A percentile compares a stretch with the other conserved stretches of the same genome.
Conservation (phyloP, 2,888 invertebrate species). For the Acleris laterana region DNA sequence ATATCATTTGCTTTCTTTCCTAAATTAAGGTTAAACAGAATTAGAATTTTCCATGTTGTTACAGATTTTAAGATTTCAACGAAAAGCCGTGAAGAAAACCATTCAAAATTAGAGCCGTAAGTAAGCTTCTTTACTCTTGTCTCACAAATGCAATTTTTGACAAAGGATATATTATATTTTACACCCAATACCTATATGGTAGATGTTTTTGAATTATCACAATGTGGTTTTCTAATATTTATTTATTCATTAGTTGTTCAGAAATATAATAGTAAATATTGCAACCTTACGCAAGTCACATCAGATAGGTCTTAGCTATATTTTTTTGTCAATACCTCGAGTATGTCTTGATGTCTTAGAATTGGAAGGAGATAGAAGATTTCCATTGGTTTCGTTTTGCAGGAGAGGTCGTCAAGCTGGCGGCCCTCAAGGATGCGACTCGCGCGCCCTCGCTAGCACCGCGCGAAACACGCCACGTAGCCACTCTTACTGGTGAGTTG, state of each 20-base stretch:
- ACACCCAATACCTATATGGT: too few species aligned
- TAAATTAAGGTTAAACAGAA: too few species aligned
- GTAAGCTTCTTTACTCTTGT: slow-evolving; percentile 41
- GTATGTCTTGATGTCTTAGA: too few species aligned
- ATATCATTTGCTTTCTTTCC: too few species aligned
- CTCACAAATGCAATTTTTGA: neutral
- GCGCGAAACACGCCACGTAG: slow-evolving; percentile 85
- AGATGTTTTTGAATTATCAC: too few species aligned
- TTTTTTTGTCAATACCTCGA: too few species aligned
- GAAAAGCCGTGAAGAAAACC: slow-evolving; percentile 30
- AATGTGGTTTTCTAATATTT: too few species aligned
- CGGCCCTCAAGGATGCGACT: slow-evolving; percentile 91
- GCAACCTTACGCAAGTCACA: too few species aligned
- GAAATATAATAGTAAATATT: too few species aligned
- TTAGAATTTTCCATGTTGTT: neutral
- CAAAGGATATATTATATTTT: too few species aligned
- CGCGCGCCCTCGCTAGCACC: slow-evolving; percentile 87
- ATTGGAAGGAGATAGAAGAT: neutral
- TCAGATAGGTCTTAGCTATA: too few species aligned
- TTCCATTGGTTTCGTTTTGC: slow-evolving; percentile 41
- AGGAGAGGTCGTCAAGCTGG: slow-evolving; percentile 89
- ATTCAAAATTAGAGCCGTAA: slow-evolving; percentile 58
- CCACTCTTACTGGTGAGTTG: slow-evolving; percentile 87
- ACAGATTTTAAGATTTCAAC: slow-evolving; percentile 29
- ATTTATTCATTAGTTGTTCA: too few species aligned